These are phyloP conservation scores for Aphidius ervi DNA, from an alignment of 1,140 invertebrate genomes.

Conservation along the genomic window DNA sequence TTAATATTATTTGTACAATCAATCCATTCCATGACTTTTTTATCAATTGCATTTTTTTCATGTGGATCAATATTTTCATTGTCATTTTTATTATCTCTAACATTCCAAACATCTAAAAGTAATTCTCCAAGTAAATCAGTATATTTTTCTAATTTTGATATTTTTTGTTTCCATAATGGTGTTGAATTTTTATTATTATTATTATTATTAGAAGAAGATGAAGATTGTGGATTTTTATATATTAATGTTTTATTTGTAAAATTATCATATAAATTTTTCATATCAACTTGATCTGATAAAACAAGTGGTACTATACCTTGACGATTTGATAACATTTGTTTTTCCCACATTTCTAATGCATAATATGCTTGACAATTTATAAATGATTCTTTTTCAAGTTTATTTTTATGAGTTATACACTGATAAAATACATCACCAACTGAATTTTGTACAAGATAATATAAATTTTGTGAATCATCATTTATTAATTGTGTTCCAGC, in stretches of 20 bases:
- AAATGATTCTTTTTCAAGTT: slow-evolving; percentile 31
- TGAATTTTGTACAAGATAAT: slow-evolving; percentile 44
- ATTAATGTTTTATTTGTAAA: slow-evolving; percentile 36
- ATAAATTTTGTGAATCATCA: slow-evolving; percentile 26
- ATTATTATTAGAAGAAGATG: too few relatives aligned
- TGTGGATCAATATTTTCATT: slow-evolving; percentile 16
- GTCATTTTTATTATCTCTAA: slow-evolving; percentile 30
- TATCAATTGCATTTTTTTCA: slow-evolving; percentile 29
- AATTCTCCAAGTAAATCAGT: slow-evolving; percentile 44
- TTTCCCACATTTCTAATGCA: slow-evolving; percentile 41
- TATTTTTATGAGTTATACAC: slow-evolving; percentile 36
- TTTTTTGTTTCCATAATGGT: slow-evolving; percentile 38
- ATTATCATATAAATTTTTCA: slow-evolving; percentile 32
- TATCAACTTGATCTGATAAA: slow-evolving; percentile 32
- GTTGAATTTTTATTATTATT: slow-evolving; percentile 2
- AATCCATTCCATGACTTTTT: slow-evolving; percentile 48
- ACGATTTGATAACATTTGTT: slow-evolving; percentile 19
- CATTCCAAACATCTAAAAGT: slow-evolving; percentile 43
- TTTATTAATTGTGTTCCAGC: slow-evolving; percentile 35
- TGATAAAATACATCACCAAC: slow-evolving; percentile 50
- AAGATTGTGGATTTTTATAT: slow-evolving; percentile 17
- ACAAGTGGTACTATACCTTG: slow-evolving; percentile 32
- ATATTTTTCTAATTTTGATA: slow-evolving; percentile 38
- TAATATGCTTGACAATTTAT: slow-evolving; percentile 35
- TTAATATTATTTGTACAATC: slow-evolving; percentile 11